Base-by-base conservation (phyloP, 2,113 vertebrate genomes). In the Gambusia holbrooki region DNA sequence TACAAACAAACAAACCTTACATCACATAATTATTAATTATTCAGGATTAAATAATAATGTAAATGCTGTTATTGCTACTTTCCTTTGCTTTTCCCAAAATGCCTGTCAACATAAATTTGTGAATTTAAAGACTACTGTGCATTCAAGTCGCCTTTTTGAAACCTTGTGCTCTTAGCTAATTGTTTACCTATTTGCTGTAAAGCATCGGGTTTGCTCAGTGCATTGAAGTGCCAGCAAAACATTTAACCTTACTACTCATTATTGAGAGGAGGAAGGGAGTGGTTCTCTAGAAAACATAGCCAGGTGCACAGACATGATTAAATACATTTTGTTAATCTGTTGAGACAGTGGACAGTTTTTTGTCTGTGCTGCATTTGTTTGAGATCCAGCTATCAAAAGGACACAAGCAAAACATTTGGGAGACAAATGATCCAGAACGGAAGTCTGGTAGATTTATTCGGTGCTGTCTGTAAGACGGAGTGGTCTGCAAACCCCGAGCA, bases 391-490 rank as follows among this genome's bases (percentile, higher is more conserved):
- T 74, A 48, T 69, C 7, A 37, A 25, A 77, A 54, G 28, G 28
- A 76, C 37, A 62, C 67, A 66, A 69, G 10, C 4, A 27, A 64
- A 76, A 82, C 25, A 3, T 69, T 60, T 73, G 22, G 35, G 61
- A 85, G 72, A 81, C 60, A 79, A 84, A 80, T 73, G 60, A 3
- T 66, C 15, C 66, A 48, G 62, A 70, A 6, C 60, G 80, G 69
- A 72, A 61, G 5, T 30, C 33, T 19, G 17, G n/a, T 82, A 69
- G 69, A 84, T 83, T 77, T 74, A 87, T 83, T 81, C 66, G 63
- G 29, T 77, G 63, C 79, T 65, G 82, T 82, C 76, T 54, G 74
- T 70, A 89, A 74, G 81, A 84, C 66, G 71, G 67, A 88, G 71
- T 30, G 61, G 71, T 74, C 48, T 78, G 76, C 87, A 75, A 48